phyloP scores from a whole-genome alignment of 2,888 invertebrate genomes.

The Archips xylosteana region DNA sequence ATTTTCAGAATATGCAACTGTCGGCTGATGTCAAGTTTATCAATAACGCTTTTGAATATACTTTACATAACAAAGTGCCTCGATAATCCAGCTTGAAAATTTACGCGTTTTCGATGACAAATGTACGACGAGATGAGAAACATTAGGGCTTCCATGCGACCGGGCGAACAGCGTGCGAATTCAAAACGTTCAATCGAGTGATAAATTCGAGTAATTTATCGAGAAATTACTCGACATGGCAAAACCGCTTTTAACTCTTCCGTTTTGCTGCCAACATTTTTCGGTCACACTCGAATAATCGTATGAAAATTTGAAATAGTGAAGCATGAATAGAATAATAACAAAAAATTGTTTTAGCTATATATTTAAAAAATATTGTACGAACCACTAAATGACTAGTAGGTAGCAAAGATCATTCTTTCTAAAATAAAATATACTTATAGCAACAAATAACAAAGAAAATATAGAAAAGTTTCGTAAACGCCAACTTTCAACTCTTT shows the following conservation, averaged over 20 bases:
- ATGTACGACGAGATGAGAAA: constrained; percentile 53
- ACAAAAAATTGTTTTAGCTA: too few species aligned
- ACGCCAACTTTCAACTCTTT: constrained; percentile 27
- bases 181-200: constrained; percentile 63
- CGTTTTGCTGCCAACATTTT: constrained; percentile 19
- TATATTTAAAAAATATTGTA: too few species aligned
- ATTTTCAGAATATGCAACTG: not conserved
- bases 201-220: constrained; percentile 70
- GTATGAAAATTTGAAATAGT: not conserved
- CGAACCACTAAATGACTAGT: too few species aligned
- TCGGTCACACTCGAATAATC: not conserved
- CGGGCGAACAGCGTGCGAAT: constrained; percentile 54
- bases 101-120: constrained; percentile 56
- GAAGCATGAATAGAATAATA: not conserved
- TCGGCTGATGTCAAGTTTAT: not conserved
- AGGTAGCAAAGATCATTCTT: too few species aligned
- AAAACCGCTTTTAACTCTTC: constrained; percentile 49
- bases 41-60: not conserved
- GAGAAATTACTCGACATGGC: constrained; percentile 66
- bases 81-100: constrained; percentile 50
- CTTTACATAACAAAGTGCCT: constrained; percentile 19
- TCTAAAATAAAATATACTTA: too few species aligned
- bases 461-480: constrained; percentile 4
- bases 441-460: not conserved
- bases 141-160: constrained; percentile 47